Percentiles rank a stretch among this genome's conserved stretches.
Evolutionary conservation across 1,140 invertebrate species (phyloP).

Genomic region (Lepidostoma basale): DNA sequence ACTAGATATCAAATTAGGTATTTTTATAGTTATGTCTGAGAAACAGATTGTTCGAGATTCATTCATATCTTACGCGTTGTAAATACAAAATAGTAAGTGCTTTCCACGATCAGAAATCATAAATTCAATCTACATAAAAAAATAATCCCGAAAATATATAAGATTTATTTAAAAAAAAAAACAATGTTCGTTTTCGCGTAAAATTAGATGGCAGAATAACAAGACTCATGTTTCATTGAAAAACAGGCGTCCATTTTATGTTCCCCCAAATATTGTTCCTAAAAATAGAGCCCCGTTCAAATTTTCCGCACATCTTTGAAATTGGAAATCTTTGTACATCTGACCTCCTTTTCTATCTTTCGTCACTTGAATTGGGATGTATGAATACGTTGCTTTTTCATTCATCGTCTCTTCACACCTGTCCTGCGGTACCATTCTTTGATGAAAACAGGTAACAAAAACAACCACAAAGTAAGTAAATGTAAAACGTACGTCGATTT

Average conservation of each 20-base stretch:
- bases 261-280: background rate
- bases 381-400: slow-evolving; percentile 18
- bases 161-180: too few species aligned
- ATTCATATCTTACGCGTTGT: too few species aligned
- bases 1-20: too few species aligned
- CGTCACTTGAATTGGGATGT: slow-evolving; percentile 10
- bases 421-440: background rate
- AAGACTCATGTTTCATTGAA: too few species aligned
- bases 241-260: background rate
- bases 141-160: too few species aligned
- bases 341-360: slow-evolving; percentile 34
- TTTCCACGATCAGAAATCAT: too few species aligned
- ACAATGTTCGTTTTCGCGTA: too few species aligned
- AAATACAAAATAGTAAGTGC: too few species aligned
- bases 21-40: too few species aligned
- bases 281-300: slow-evolving; percentile 4
- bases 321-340: slow-evolving; percentile 28
- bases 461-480: background rate
- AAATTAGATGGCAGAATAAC: too few species aligned
- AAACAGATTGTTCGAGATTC: too few species aligned
- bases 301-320: slow-evolving; percentile 22
- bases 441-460: background rate
- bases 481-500: background rate
- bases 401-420: slow-evolving; percentile 19
- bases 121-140: too few species aligned